Conservation (phyloP, 2,797 vertebrate genomes). For the Rhabdomys pumilio region DNA sequence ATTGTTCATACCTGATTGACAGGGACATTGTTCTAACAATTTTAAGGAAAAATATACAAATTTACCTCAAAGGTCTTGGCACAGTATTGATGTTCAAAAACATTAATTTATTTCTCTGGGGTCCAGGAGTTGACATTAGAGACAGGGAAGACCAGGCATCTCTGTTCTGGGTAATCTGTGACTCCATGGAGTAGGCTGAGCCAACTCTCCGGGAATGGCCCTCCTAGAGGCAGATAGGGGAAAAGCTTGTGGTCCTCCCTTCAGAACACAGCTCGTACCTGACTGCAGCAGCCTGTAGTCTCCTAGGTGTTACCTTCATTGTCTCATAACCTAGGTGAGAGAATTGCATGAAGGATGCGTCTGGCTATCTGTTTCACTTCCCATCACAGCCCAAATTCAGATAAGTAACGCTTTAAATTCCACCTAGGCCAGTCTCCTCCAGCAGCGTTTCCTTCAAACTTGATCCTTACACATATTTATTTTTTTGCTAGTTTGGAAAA, state of each 20-base stretch:
- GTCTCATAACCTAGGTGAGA: conserved; percentile 10
- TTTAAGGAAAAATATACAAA: background rate
- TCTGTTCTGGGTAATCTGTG: background rate
- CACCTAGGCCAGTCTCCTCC: background rate
- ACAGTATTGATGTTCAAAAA: background rate
- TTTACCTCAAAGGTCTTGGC: background rate
- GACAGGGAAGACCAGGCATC: background rate
- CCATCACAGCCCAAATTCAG: background rate
- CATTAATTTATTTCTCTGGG: background rate
- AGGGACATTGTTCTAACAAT: conserved; percentile 9
- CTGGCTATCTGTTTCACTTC: background rate
- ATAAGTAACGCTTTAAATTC: conserved; percentile 10
- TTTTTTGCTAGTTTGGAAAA: conserved; percentile 55
- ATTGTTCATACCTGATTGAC: conserved; percentile 13
- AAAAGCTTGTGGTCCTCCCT: background rate
- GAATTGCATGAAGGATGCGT: background rate
- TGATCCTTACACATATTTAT: background rate
- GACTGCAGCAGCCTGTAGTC: background rate
- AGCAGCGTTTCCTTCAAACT: background rate
- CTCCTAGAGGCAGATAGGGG: background rate
- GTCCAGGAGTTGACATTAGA: background rate
- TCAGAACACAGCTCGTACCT: background rate
- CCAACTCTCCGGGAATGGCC: background rate
- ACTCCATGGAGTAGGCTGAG: background rate
- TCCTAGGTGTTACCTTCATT: conserved; percentile 15